These are phyloP conservation scores for Nannobrachium achirus DNA, from an alignment of 2,113 vertebrate genomes.

Conservation along the genomic window DNA sequence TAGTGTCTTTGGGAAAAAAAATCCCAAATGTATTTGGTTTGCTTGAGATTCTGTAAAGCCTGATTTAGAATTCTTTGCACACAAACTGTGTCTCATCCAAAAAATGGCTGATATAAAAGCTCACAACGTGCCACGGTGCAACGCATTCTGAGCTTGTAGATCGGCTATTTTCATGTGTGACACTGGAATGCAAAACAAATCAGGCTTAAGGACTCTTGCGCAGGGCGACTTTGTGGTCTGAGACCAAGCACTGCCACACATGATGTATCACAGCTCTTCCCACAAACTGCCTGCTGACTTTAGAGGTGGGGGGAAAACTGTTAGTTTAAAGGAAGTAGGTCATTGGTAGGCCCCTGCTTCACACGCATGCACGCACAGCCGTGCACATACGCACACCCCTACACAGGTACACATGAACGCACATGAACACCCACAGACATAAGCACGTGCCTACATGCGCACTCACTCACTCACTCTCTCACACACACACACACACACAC, in stretches of 20 bases:
- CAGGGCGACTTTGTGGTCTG: background rate
- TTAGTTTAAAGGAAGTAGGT: slow-evolving; percentile 53
- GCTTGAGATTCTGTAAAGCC: too few species aligned
- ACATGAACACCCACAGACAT: slow-evolving; percentile 8
- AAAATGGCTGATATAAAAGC: too few species aligned
- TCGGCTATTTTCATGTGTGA: too few species aligned
- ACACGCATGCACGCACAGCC: background rate
- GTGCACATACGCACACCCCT: background rate
- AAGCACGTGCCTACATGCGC: slow-evolving; percentile 9
- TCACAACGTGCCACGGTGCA: too few species aligned
- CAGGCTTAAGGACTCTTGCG: too few species aligned
- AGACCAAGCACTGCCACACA: background rate
- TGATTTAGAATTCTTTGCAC: too few species aligned
- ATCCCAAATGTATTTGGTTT: too few species aligned
- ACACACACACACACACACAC: slow-evolving; percentile 13
- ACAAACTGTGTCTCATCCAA: too few species aligned
- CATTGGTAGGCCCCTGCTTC: slow-evolving; percentile 18
- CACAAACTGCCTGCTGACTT: slow-evolving; percentile 17
- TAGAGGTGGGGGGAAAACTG: slow-evolving; percentile 35
- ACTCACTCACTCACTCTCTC: background rate
- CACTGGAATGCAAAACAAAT: too few species aligned
- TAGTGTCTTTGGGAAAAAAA: too few species aligned
- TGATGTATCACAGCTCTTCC: background rate
- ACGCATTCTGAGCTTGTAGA: too few species aligned
- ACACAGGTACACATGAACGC: background rate